Evolutionary conservation across 1,140 invertebrate species (phyloP).

Genomic region (Cataglyphis hispanica): DNA sequence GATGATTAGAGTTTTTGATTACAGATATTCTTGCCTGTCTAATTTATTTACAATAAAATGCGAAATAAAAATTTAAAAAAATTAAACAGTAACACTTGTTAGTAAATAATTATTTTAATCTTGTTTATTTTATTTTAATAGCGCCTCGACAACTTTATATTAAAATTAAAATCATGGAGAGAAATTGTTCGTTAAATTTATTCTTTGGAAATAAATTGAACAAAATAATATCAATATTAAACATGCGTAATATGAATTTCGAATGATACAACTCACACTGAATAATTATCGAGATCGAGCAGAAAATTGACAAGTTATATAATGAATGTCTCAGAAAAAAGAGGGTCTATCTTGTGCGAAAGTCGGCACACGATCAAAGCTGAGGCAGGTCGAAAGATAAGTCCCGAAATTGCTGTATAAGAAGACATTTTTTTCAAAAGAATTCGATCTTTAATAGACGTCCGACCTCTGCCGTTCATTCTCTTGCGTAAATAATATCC

Average conservation of each 20-base stretch:
- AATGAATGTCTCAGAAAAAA: constrained; percentile 3
- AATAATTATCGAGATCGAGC: constrained; percentile 33
- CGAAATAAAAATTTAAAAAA: background rate
- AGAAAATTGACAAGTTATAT: constrained; percentile 27
- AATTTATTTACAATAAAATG: background rate
- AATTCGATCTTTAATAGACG: constrained; percentile 3
- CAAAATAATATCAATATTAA: background rate
- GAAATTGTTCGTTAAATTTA: background rate
- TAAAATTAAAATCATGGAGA: background rate
- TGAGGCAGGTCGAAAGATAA: background rate
- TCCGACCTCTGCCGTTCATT: background rate
- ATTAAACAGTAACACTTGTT: background rate
- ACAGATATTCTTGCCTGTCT: background rate
- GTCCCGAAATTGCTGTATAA: constrained; percentile 18
- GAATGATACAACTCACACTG: constrained; percentile 12
- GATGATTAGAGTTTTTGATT: background rate
- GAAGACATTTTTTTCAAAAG: background rate
- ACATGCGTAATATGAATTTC: background rate
- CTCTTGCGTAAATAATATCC: constrained; percentile 12
- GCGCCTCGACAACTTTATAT: background rate
- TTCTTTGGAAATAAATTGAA: background rate
- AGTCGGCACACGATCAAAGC: constrained; percentile 21
- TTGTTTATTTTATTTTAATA: constrained; percentile 6
- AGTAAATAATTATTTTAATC: constrained; percentile 17
- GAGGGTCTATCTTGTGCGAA: background rate